phyloP scores from a whole-genome alignment of 2,113 vertebrate genomes.

The Platanista minor region DNA sequence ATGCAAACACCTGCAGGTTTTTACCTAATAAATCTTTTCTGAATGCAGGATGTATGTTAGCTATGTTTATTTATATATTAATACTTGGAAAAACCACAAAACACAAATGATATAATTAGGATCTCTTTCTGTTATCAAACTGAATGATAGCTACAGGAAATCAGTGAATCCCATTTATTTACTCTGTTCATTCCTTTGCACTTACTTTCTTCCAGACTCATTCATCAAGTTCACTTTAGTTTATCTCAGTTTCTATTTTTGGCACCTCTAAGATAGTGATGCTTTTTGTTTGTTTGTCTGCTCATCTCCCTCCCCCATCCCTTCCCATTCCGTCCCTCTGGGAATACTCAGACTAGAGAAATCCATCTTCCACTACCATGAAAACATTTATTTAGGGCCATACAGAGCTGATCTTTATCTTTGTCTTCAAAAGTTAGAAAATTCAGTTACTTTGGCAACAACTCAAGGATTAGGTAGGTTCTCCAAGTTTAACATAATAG shows the following conservation, averaged over 20 bases:
- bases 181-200: neutral
- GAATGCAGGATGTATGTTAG: neutral
- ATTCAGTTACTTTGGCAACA: neutral
- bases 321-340: neutral
- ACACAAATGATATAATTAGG: neutral
- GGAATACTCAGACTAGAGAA: constrained; percentile 48
- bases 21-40: neutral
- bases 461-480: neutral
- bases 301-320: neutral
- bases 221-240: constrained; percentile 67
- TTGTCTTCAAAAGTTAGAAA: neutral
- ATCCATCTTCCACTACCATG: constrained; percentile 16
- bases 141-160: neutral
- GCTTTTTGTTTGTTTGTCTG: constrained; percentile 33
- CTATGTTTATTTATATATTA: neutral
- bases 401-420: neutral
- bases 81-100: neutral
- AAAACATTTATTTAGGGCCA: constrained; percentile 46
- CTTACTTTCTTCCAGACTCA: neutral
- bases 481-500: neutral
- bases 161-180: neutral
- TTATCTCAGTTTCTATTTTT: constrained; percentile 63
- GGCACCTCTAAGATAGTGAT: constrained; percentile 22
- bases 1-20: neutral
- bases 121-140: neutral